Evolutionary conservation across 1,140 invertebrate species (phyloP), one percentile per base, ranked within the genome.

Genomic region (Lasioglossum baleicum): DNA sequence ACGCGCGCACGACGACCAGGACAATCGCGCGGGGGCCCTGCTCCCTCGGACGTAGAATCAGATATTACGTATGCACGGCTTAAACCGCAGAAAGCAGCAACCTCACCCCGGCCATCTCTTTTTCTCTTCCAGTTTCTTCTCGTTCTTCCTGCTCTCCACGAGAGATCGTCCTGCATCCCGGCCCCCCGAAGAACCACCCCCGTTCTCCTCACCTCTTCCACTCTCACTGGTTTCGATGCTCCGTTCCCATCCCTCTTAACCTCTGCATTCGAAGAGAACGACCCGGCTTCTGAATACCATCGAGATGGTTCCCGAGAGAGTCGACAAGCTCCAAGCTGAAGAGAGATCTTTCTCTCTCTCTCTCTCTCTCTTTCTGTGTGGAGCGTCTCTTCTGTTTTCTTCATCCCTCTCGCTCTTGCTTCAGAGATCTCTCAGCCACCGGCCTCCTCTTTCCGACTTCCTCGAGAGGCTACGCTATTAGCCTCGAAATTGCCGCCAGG

Each of bases 41-140:
- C 71, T 84, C 75, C 66, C 85, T 87, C 82, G 84, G 88, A 88
- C 83, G 83, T 87, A 79, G 84, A 88, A 89, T 89, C 87, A 88
- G 86, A 89, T 88, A 89, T 89, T 89, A 89, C 80, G 87, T 88
- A 89, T 89, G 88, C 88, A 88, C 80, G 78, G 80, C 72, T 81
- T 80, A 86, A 88, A 88, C 80, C 77, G 70, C 68, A 84, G 83
- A 82, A 82, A 84, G 35, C 81, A 83, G 44, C 81, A 83, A 69
- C 78, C 74, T 81, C 42, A 58, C 73, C 70, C 48, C 60, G 48
- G n/a, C 31, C 48, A 31, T 73, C 76, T 70, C 48, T 79, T 22
- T 75, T 75, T 77, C 77, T 80, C 78, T 80, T 78, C 56, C 42
- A 40, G 42, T 81, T 81, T 53, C 69, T 75, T 73, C 67, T 61